Evolutionary conservation across 2,797 vertebrate genomes (phyloP).

Genomic region (Mormyrops attenuatus): DNA sequence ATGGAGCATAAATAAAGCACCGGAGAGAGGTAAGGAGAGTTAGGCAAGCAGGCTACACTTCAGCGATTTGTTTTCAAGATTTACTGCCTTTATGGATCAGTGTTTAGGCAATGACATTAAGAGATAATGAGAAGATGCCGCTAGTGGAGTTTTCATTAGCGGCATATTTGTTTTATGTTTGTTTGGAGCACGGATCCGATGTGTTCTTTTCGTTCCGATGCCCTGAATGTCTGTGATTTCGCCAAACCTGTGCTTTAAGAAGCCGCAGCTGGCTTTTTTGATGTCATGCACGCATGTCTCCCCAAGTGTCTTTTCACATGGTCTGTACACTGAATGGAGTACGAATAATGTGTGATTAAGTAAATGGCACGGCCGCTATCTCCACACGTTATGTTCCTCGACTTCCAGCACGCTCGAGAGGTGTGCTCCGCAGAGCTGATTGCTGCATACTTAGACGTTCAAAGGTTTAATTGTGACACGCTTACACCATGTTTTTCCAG

Average conservation of each 20-base stretch:
- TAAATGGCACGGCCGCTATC: neutral
- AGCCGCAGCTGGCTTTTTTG: slow-evolving; percentile 18
- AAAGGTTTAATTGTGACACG: slow-evolving; percentile 1
- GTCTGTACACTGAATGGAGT: neutral
- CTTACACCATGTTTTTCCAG: slow-evolving; percentile 5
- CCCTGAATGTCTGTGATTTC: neutral
- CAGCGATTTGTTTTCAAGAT: slow-evolving; percentile 10
- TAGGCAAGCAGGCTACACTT: neutral
- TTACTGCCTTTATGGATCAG: neutral
- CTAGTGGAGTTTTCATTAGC: neutral
- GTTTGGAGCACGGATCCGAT: neutral
- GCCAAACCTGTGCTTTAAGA: neutral
- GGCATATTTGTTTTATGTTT: neutral
- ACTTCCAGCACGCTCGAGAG: neutral
- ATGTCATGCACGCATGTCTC: neutral
- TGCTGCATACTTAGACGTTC: neutral
- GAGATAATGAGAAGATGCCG: neutral
- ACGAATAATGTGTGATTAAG: slow-evolving; percentile 1
- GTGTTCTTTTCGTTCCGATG: neutral
- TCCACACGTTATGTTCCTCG: neutral
- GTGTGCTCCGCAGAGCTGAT: neutral
- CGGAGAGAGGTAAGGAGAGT: neutral
- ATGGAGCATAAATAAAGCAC: neutral
- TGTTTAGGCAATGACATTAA: neutral
- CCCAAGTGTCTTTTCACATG: neutral